Conservation (phyloP, 2,888 invertebrate genomes). For the Eupithecia centaureata region DNA sequence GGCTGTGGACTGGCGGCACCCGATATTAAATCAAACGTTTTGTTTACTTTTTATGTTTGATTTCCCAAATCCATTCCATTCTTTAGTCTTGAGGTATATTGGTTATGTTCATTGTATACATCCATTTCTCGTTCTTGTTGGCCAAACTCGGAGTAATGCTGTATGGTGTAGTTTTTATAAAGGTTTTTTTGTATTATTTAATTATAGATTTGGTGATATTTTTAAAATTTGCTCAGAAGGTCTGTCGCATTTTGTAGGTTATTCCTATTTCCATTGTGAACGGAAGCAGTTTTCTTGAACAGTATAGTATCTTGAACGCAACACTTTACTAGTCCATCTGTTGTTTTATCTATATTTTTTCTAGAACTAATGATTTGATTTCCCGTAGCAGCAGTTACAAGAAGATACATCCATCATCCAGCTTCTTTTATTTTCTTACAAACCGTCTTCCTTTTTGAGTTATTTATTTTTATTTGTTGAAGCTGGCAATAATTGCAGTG, state of each 20-base stretch:
- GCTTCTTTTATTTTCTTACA: not conserved
- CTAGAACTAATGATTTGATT: not conserved
- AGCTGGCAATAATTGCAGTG: not conserved
- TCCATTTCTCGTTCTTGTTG: not conserved
- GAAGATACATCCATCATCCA: not conserved
- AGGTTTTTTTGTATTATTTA: not conserved
- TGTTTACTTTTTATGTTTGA: not conserved
- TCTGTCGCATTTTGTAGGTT: not conserved
- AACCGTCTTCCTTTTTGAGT: not conserved
- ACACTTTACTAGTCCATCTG: not conserved
- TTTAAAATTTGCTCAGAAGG: not conserved
- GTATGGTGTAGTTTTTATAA: not conserved
- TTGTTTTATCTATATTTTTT: not conserved
- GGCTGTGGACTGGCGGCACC: constrained; percentile 75
- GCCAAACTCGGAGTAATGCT: not conserved
- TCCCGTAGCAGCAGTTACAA: not conserved
- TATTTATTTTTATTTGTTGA: not conserved
- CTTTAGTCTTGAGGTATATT: not conserved
- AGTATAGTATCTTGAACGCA: not conserved
- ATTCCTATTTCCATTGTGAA: not conserved
- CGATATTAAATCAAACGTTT: constrained; percentile 23
- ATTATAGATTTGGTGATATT: constrained; percentile 2
- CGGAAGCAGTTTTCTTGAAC: not conserved
- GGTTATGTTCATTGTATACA: not conserved
- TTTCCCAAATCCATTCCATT: not conserved